Percentiles rank a stretch among this genome's conserved stretches.
These are phyloP conservation scores for Macaria notata DNA, from an alignment of 2,888 invertebrate genomes.

Conservation along the genomic window DNA sequence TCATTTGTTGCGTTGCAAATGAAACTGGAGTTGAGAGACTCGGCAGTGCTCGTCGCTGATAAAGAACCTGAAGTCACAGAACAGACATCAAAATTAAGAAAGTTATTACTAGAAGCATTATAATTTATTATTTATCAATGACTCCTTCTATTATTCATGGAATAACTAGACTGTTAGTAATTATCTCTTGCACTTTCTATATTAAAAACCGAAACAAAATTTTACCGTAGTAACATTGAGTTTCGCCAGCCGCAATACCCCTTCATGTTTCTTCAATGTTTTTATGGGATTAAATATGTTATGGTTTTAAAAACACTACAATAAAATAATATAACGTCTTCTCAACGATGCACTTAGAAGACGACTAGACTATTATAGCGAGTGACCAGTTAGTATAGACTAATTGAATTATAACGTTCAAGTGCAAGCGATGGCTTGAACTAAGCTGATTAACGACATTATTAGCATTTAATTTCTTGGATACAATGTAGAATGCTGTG, in stretches of 20 bases:
- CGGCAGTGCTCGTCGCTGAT: slow-evolving; percentile 92
- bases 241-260: slow-evolving; percentile 50
- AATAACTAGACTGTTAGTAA: too few relatives aligned
- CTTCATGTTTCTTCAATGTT: slow-evolving; percentile 49
- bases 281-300: slow-evolving; percentile 51
- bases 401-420: slow-evolving; percentile 16
- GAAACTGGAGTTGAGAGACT: slow-evolving; percentile 93
- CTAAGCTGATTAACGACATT: slow-evolving; percentile 14
- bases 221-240: slow-evolving; percentile 54
- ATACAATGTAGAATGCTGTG: too few relatives aligned
- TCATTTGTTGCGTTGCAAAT: slow-evolving; percentile 93
- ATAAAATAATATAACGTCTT: background rate
- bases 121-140: too few relatives aligned
- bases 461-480: slow-evolving; percentile 2
- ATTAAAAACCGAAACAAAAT: slow-evolving; percentile 16
- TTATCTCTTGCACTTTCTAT: background rate
- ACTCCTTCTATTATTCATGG: too few relatives aligned
- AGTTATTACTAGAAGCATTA: too few relatives aligned
- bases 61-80: slow-evolving; percentile 82
- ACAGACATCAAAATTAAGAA: too few relatives aligned
- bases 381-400: background rate
- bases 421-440: slow-evolving; percentile 7
- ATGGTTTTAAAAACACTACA: background rate
- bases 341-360: background rate
- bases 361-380: background rate